A percentile compares a stretch with the other conserved stretches of the same genome.
Evolutionary conservation across 2,888 invertebrate genomes (phyloP).

Genomic region (Acleris laterana): DNA sequence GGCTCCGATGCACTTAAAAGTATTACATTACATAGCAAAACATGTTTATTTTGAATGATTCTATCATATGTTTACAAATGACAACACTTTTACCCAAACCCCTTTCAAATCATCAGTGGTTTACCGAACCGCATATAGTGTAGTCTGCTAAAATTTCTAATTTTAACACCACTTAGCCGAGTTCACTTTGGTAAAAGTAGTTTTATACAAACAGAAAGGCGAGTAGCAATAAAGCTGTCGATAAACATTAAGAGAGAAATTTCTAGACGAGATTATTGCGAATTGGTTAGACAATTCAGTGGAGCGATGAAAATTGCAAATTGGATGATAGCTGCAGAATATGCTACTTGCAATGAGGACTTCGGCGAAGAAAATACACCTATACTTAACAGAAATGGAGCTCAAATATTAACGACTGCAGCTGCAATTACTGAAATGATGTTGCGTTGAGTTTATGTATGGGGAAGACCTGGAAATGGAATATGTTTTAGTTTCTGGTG

Average conservation of each 20-base stretch:
- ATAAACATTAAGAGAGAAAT: slow-evolving; percentile 35
- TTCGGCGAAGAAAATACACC: slow-evolving; percentile 7
- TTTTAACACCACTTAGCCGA: slow-evolving; percentile 9
- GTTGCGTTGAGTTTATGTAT: too few species aligned
- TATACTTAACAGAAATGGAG: not conserved
- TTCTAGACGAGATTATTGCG: slow-evolving; percentile 32
- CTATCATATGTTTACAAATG: too few species aligned
- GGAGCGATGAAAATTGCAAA: slow-evolving; percentile 50
- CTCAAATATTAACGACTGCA: not conserved
- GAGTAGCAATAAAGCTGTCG: slow-evolving; percentile 29
- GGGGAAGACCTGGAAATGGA: too few species aligned
- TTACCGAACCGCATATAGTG: not conserved
- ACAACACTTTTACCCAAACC: too few species aligned
- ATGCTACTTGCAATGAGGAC: slow-evolving; percentile 34
- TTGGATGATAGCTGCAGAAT: slow-evolving; percentile 33
- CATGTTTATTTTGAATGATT: too few species aligned
- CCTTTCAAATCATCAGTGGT: not conserved
- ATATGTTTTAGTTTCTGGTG: too few species aligned
- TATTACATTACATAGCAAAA: too few species aligned
- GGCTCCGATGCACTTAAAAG: too few species aligned
- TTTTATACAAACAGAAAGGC: slow-evolving; percentile 29
- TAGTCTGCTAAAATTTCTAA: slow-evolving; percentile 1
- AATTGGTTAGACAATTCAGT: slow-evolving; percentile 46
- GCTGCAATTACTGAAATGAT: not conserved
- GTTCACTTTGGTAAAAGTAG: slow-evolving; percentile 16